phyloP scores from a whole-genome alignment of 2,888 invertebrate species.

The Hypolimnas misippus region DNA sequence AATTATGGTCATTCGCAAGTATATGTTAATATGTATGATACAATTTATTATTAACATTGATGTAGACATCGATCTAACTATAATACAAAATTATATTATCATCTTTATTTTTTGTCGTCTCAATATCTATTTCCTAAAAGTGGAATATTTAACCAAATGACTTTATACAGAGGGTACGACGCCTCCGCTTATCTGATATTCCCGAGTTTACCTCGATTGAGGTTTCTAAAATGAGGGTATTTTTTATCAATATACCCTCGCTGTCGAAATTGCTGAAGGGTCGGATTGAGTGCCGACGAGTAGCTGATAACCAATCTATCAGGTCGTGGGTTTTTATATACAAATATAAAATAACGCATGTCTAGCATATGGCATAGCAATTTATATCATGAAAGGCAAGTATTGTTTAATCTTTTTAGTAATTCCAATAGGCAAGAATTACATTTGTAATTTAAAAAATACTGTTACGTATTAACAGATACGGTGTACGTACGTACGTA shows the following conservation, averaged over 20 bases:
- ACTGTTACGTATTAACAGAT: too few species aligned
- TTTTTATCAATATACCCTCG: slow-evolving; percentile 44
- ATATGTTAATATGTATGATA: too few species aligned
- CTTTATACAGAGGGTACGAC: slow-evolving; percentile 12
- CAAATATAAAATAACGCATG: slow-evolving; percentile 11
- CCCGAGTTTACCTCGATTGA: slow-evolving; percentile 37
- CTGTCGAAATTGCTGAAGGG: slow-evolving; percentile 51
- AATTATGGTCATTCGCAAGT: too few species aligned
- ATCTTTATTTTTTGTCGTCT: background rate
- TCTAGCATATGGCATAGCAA: too few species aligned
- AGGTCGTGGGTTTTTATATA: slow-evolving; percentile 44
- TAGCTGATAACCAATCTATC: slow-evolving; percentile 48
- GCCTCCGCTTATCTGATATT: slow-evolving; percentile 32
- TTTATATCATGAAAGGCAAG: too few species aligned
- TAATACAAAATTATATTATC: background rate
- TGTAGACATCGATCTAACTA: too few species aligned
- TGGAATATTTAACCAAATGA: slow-evolving; percentile 20
- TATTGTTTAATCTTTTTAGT: too few species aligned
- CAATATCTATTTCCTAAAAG: background rate
- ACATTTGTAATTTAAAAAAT: too few species aligned
- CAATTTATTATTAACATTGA: too few species aligned
- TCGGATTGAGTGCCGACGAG: slow-evolving; percentile 50
- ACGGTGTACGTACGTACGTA: too few species aligned
- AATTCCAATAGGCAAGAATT: too few species aligned
- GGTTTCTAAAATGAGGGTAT: slow-evolving; percentile 41